Base-by-base conservation (phyloP, 2,888 invertebrate genomes). In the Rutpela maculata region DNA sequence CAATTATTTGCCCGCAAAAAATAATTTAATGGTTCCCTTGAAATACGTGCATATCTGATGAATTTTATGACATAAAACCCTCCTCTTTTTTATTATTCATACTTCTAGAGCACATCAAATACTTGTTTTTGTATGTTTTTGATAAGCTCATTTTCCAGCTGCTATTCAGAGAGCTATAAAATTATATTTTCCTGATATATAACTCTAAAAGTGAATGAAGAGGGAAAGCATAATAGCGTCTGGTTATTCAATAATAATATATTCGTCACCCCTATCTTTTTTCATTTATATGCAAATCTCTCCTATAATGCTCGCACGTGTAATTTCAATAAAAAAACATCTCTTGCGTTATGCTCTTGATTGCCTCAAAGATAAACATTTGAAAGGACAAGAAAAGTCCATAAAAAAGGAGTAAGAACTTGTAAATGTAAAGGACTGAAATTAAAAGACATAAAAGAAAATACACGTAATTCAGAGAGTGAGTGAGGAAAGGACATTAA, bases 161-260 rank as follows among this genome's bases (percentile, higher is more conserved):
- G 65, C 65, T 65, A 19, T 43, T 65, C 38, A 65, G 12, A 35
- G 31, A 43, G 43, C 65, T 18, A 19, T 65, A 65, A 65, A 65
- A 65, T 65, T 43, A 43, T 65, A 65, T 15, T 18, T 50, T 6
- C 38, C 35, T 50, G 67, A 55, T 26, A 67, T 55, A 55, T 22
- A 50, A 26, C 50, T 26, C 26, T 3, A n/a, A 26, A 50, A 65
- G 65, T 43, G 67, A 55, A 26, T 9, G 59, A 59, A 19, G 19
- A 59, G n/a, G 26, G 67, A 67, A 26, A n/a, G 15, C 22, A n/a
- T 55, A 55, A 67, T 55, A 26, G 15, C 50, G 22, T 55, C 50
- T 55, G 22, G 55, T 67, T 67, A 67, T 55, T 50, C 67, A 67
- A 26, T 67, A 55, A 22, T 18, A 55, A 31, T 26, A 67, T 50